Percentiles rank a stretch among this genome's conserved stretches.
phyloP scores from a whole-genome alignment of 2,888 invertebrate genomes.

The Melinaea menophilus region DNA sequence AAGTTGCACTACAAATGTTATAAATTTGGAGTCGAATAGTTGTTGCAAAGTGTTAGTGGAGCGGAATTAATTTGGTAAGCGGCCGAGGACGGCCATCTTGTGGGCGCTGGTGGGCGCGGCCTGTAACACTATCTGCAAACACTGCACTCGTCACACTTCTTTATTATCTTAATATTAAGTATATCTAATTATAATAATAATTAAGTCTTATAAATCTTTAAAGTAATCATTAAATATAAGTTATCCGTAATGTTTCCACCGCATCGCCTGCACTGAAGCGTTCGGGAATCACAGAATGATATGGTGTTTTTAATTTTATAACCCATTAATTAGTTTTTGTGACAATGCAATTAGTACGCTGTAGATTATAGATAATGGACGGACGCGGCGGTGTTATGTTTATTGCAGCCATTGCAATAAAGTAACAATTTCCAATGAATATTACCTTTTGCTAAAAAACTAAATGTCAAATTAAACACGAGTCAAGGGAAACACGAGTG shows the following conservation, averaged over 20 bases:
- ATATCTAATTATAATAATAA: no score
- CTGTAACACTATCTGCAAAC: constrained; percentile 43
- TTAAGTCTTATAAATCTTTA: no score
- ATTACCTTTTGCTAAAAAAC: constrained; percentile 1
- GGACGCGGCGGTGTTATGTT: not conserved
- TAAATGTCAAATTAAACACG: not conserved
- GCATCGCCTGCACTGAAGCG: not conserved
- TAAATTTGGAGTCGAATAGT: not conserved
- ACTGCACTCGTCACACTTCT: constrained; percentile 2
- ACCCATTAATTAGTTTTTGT: no score
- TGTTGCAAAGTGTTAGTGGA: constrained; percentile 24
- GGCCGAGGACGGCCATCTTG: constrained; percentile 47
- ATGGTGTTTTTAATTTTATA: not conserved
- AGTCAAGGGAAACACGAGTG: not conserved
- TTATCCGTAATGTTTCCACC: no score
- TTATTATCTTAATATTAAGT: no score
- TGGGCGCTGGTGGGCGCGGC: constrained; percentile 52
- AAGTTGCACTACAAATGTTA: no score
- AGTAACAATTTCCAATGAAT: not conserved
- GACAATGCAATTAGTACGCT: no score
- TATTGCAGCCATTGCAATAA: not conserved
- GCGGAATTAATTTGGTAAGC: constrained; percentile 36
- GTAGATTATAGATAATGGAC: no score
- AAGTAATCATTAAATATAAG: no score
- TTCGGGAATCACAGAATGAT: not conserved